phyloP scores from a whole-genome alignment of 2,888 invertebrate species.

The Lasioglossum malachurum region DNA sequence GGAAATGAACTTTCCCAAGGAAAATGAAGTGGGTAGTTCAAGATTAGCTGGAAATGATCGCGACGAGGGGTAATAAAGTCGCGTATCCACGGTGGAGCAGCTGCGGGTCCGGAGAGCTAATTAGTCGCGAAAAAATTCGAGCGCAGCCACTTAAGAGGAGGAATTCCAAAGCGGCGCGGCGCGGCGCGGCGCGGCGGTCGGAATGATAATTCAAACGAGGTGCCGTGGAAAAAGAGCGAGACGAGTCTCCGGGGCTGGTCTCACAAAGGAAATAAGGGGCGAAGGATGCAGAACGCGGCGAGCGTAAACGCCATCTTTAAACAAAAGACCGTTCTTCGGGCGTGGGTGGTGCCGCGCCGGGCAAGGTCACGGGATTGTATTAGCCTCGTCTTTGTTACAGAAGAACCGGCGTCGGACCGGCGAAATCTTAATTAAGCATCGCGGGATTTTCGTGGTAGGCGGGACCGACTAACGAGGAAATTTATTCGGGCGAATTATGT shows the following conservation, averaged over 20 bases:
- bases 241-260: neutral
- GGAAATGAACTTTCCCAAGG: neutral
- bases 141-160: conserved; percentile 15
- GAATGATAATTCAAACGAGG: conserved; percentile 58
- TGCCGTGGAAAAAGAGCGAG: conserved; percentile 15
- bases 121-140: conserved; percentile 33
- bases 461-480: conserved; percentile 11
- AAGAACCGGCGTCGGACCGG: conserved; percentile 21
- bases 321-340: conserved; percentile 60
- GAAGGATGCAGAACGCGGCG: conserved; percentile 48
- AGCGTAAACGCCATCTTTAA: conserved; percentile 64
- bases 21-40: neutral
- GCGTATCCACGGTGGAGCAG: conserved; percentile 3
- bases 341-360: conserved; percentile 37
- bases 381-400: conserved; percentile 62
- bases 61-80: neutral
- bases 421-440: conserved; percentile 58
- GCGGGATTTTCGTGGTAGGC: conserved; percentile 11
- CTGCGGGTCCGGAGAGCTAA: conserved; percentile 24
- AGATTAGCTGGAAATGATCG: neutral
- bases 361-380: conserved; percentile 68
- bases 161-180: conserved; percentile 15
- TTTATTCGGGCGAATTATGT: conserved; percentile 37
- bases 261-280: conserved; percentile 57
- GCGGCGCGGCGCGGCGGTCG: neutral